Percentiles rank a stretch among this genome's conserved stretches.
These are phyloP conservation scores for Brachystomella parvula DNA, from an alignment of 1,140 invertebrate genomes.

Conservation along the genomic window DNA sequence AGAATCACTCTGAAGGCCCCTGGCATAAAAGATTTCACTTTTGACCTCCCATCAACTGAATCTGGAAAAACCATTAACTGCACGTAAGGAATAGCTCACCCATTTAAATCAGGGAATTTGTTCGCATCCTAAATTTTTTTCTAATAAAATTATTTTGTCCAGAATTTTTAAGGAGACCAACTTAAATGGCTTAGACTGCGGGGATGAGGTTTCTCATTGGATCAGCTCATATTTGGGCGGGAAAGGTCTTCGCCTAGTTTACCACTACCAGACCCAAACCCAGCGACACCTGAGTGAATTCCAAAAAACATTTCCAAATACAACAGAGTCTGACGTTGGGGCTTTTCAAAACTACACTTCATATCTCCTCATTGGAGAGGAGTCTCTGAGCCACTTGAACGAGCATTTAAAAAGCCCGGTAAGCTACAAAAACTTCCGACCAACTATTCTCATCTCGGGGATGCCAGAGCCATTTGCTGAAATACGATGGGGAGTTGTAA, in stretches of 20 bases:
- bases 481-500: slow-evolving; percentile 38
- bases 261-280: slow-evolving; percentile 37
- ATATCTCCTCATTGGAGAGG: slow-evolving; percentile 41
- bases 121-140: too few species aligned
- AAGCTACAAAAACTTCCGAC: slow-evolving; percentile 38
- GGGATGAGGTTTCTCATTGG: slow-evolving; percentile 41
- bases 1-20: slow-evolving; percentile 28
- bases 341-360: slow-evolving; percentile 41
- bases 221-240: slow-evolving; percentile 38
- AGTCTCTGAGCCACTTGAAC: slow-evolving; percentile 42
- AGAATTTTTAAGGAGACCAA: slow-evolving; percentile 23
- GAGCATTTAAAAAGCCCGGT: slow-evolving; percentile 38
- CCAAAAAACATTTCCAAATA: slow-evolving; percentile 10
- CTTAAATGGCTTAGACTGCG: slow-evolving; percentile 41
- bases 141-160: background rate
- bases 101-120: too few species aligned
- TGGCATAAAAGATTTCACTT: slow-evolving; percentile 22
- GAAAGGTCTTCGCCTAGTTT: slow-evolving; percentile 38
- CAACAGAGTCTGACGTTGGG: slow-evolving; percentile 24
- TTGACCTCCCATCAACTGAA: slow-evolving; percentile 16
- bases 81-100: slow-evolving; percentile 13
- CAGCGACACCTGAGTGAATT: slow-evolving; percentile 37
- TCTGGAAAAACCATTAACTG: background rate
- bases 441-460: slow-evolving; percentile 37
- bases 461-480: slow-evolving; percentile 36